Evolutionary conservation across 2,113 vertebrate genomes (phyloP), one percentile per base, ranked within the genome.

Genomic region (Oenanthe melanoleuca): DNA sequence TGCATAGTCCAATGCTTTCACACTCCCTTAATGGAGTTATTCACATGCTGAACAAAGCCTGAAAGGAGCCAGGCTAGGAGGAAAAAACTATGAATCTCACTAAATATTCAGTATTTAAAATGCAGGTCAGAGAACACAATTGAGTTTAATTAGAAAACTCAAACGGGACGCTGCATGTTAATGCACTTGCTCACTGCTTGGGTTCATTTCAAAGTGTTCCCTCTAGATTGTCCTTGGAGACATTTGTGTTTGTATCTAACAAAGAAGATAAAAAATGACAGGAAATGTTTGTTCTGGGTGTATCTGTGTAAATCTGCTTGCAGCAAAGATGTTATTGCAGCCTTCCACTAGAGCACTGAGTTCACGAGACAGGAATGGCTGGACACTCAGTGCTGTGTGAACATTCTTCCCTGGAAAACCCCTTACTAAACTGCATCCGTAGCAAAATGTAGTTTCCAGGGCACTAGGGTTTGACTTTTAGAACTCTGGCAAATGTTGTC

Each of bases 231-330:
- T 97, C 97, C 95, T 80, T 94, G 90, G 95, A 93, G 92, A 97
- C 92, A 91, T 93, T 93, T 89, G 93, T 91, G 88, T 88, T 95
- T 92, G 79, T 61, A 81, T 88, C 75, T 64, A 86, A 97, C 96
- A 94, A 93, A 97, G 86, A n/a, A 88, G 88, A 94, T 80, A 96
- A 95, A 97, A 97, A 96, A 96, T 71, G 92, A 93, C 90, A 96
- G 96, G 96, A 97, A 97, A 96, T 97, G 90, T 97, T 96, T 97
- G 89, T 75, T 96, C 89, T 87, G 96, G 92, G 95, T 95, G 95
- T 96, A 96, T 97, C 95, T 88, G 86, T 90, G 87, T 93, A 93
- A 97, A 88, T 90, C 90, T 94, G 89, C 80, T 88, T 52, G 50
- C 90, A 92, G 82, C 63, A 94, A 86, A 89, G 80, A 88, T 83